Base-by-base conservation (phyloP, 2,888 invertebrate genomes). In the Pelosia muscerda region DNA sequence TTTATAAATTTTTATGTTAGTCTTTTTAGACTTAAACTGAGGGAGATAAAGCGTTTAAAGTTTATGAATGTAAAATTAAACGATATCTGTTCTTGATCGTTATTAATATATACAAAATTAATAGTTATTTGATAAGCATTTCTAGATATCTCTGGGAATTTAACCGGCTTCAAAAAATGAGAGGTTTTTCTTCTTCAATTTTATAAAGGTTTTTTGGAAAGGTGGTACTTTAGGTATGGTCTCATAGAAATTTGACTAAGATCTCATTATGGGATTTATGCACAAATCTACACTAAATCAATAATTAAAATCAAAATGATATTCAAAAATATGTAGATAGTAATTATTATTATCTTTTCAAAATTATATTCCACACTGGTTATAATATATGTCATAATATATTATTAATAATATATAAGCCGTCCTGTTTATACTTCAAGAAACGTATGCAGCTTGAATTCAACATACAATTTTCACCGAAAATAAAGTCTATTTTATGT, bases 21-120 rank as follows among this genome's bases (percentile, higher is more conserved):
- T 74, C 72, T 74, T 38, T 64, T 34, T 60, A 68, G 73, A 72
- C 54, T 69, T 78, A 26, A 54, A 66, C 57, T 65, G 64, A 63
- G 63, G 81, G 81, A 58, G 72, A 38, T 74, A 66, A 69, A 72
- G 59, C 78, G 70, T 74, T 61, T 76, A 69, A 69, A 69, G 54
- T 75, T 66, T 77, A 55, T 69, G 69, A 70, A 67, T 70, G 11
- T 63, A 49, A 61, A 62, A 57, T 57, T 49, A 53, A 66, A 56
- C 25, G 3, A 28, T 66, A 69, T 54, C 23, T 19, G 1, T 73
- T 59, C 60, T 71, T 55, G 54, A 9, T 57, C 67, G 38, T 63
- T 38, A 65, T n/a, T n/a, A n/a, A n/a, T n/a, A 13, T 61, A 70
- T 71, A 75, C 68, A 69, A 69, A 31, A 68, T 26, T 49, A 61